Base-by-base conservation (phyloP, 2,888 invertebrate species). In the Rutpela maculata region DNA sequence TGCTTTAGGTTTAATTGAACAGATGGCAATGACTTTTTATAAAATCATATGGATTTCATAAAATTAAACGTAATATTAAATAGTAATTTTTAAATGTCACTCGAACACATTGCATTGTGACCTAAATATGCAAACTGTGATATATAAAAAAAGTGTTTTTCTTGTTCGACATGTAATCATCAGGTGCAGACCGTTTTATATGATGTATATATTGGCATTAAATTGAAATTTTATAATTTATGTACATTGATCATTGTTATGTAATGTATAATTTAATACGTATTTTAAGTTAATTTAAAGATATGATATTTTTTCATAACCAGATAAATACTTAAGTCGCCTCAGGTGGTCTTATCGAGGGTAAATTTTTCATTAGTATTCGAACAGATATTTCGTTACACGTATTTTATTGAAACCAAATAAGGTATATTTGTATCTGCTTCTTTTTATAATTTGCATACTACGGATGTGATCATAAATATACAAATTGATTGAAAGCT, bases 21-120 rank as follows among this genome's bases (percentile, higher is more conserved):
- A 75, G 70, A 75, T 75, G 75, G 65, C 70, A 56, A 70, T 75
- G 0, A 65, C 65, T 70, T 65, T 70, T 71, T n/a, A 62, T 70
- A 59, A 75, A 70, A 69, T 59, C 18, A 55, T 57, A 57, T 69
- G 35, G 26, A 69, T 69, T 69, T 57, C n/a, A 56, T 35, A 57
- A 56, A 31, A 69, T 19, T 57, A 35, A 17, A 35, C 15, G 57
- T 57, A 69, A 69, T 69, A 69, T 38, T 56, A 19, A 59, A 31
- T 7, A 18, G 38, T 12, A 11, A 59, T 56, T 56, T 56, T 69
- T 69, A 69, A 73, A 73, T 73, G 73, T 73, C 73, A 73, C 15
- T 57, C 56, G 19, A 65, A 73, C 73, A 73, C 38, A 73, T 73
- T 73, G 73, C 38, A 73, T 73, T 73, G 73, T 38, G 73, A 31